Percentiles rank a stretch among this genome's conserved stretches.
Conservation (phyloP, 1,140 invertebrate genomes). For the Drosophila grimshawi region DNA sequence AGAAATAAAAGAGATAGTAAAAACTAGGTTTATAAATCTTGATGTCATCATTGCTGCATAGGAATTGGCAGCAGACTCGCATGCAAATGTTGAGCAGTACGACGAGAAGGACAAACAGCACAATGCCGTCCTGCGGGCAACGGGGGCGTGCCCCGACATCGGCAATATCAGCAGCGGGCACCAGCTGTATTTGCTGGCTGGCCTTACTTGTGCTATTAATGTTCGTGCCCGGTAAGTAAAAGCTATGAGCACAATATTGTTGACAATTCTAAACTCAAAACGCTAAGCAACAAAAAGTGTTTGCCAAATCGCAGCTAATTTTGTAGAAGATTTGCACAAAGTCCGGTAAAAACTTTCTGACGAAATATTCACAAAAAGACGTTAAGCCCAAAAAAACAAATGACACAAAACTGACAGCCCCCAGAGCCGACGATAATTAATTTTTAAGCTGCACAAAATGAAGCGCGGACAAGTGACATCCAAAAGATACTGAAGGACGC, state of each 20-base stretch:
- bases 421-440: conserved; percentile 76
- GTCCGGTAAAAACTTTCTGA: conserved; percentile 64
- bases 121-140: conserved; percentile 34
- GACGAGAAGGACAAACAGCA: conserved; percentile 4
- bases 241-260: conserved; percentile 5
- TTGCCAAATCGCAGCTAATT: conserved; percentile 64
- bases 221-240: conserved; percentile 74
- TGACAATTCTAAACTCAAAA: conserved; percentile 12
- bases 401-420: conserved; percentile 62
- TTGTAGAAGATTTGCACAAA: conserved; percentile 48
- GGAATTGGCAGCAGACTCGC: conserved; percentile 34
- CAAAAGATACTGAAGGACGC: conserved; percentile 4
- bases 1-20: conserved; percentile 10
- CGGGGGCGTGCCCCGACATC: conserved; percentile 50
- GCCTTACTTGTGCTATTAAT: conserved; percentile 52
- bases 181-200: conserved; percentile 55
- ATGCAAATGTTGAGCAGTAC: conserved; percentile 67
- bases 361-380: conserved; percentile 65
- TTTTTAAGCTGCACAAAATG: conserved; percentile 82
- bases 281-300: conserved; percentile 20
- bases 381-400: conserved; percentile 65
- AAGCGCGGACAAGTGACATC: conserved; percentile 61
- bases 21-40: conserved; percentile 27
- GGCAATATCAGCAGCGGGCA: not conserved
- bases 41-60: conserved; percentile 52